Base-by-base conservation (phyloP, 2,797 vertebrate genomes). In the Nannoperca obscura region DNA sequence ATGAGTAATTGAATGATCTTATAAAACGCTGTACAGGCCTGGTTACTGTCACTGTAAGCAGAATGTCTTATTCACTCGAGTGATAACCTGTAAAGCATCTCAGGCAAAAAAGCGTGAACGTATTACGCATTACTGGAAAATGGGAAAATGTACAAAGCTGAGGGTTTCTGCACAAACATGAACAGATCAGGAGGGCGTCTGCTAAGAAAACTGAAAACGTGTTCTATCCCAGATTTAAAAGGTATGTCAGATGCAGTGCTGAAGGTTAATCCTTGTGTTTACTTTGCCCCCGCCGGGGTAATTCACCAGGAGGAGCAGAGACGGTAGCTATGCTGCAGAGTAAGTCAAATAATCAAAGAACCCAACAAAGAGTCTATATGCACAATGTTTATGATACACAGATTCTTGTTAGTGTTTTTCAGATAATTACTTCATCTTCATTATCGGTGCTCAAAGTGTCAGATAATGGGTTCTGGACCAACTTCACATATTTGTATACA, bases 201-300 rank as follows among this genome's bases (percentile, higher is more conserved):
- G 5, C 40, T 2, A 10, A 38, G 19, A 71, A 27, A 63, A 61
- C 1, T 24, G 58, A 57, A 64, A 81, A 75, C 38, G n/a, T 17
- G 62, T 53, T 86, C 54, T 62, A 20, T 55, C 9, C 52, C 55
- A 78, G 69, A 77, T 80, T 74, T 78, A 78, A 73, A 85, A 20
- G 58, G 22, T 17, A 47, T 42, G 78, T 77, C 82, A 72, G 75
- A 86, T 57, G 66, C 62, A 34, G 66, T 5, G 34, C 72, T 62
- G 63, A 76, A 81, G 71, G 77, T 84, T 87, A 86, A 84, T 86
- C 80, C 66, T 22, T 0, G 2, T 85, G 85, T 89, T 91, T 87
- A 81, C 74, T 81, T 62, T 88, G 63, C 40, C 78, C 62, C 46
- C 10, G 4, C 20, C 7, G 17, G 53, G 67, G 47, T 49, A 46